Evolutionary conservation across 2,797 vertebrate genomes (phyloP).

Genomic region (Decapterus maruadsi): DNA sequence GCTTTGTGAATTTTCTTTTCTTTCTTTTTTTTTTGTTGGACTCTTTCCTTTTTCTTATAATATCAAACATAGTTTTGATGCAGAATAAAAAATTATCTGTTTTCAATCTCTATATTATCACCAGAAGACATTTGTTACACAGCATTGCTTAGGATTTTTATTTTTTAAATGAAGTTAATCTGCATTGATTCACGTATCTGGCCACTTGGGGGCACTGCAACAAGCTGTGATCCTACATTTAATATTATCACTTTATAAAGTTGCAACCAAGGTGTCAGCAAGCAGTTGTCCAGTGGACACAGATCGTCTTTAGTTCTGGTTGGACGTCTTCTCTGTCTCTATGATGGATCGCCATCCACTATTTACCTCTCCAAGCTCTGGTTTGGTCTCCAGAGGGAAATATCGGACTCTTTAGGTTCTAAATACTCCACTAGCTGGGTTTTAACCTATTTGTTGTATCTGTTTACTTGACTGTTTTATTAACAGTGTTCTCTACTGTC

Average conservation of each 20-base stretch:
- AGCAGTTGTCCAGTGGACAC: neutral
- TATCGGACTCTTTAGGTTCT: neutral
- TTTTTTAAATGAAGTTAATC: neutral
- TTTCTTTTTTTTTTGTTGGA: neutral
- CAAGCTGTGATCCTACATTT: neutral
- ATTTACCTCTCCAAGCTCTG: neutral
- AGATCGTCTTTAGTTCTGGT: neutral
- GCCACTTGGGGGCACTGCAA: neutral
- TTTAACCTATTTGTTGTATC: too few relatives aligned
- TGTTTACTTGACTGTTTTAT: too few relatives aligned
- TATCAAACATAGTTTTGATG: slow-evolving; percentile 9
- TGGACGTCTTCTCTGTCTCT: neutral
- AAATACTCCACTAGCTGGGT: neutral
- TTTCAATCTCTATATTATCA: slow-evolving; percentile 4
- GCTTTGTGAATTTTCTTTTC: neutral
- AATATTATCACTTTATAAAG: neutral
- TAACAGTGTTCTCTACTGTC: too few relatives aligned
- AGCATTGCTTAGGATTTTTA: neutral
- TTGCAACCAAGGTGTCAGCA: neutral
- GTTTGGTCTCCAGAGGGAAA: slow-evolving; percentile 1
- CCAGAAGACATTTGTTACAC: slow-evolving; percentile 6
- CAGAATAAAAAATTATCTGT: neutral
- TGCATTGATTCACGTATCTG: neutral
- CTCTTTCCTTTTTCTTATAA: neutral
- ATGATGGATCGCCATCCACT: neutral